Conservation (phyloP, 2,113 vertebrate species). For the Alouatta palliata region DNA sequence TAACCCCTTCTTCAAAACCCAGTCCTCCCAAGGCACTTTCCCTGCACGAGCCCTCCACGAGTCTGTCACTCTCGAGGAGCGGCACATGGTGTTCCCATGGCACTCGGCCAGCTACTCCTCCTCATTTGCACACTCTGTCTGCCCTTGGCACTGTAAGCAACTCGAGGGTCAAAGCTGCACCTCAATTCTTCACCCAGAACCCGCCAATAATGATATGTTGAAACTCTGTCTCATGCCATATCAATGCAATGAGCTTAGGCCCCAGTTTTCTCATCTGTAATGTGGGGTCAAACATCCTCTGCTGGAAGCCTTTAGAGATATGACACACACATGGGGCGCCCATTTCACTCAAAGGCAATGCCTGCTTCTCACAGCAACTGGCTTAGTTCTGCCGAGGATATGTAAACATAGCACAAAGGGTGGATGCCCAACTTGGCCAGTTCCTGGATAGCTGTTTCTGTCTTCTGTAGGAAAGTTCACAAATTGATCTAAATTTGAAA, state of each 20-base stretch:
- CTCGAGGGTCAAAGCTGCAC: not conserved
- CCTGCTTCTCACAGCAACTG: not conserved
- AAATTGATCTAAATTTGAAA: not conserved
- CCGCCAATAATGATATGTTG: not conserved
- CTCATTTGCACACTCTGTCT: not conserved
- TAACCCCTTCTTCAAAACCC: not conserved
- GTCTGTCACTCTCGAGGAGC: too few relatives aligned
- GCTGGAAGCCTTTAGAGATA: not conserved
- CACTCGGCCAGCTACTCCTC: not conserved
- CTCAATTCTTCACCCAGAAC: not conserved
- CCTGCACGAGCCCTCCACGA: not conserved
- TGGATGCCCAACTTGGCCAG: not conserved
- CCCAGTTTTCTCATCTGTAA: not conserved
- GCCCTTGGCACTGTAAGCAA: not conserved
- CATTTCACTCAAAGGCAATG: not conserved
- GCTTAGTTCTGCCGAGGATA: not conserved
- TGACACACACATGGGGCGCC: rapidly evolving
- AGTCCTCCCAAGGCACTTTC: not conserved
- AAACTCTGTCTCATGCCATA: not conserved
- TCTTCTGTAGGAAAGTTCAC: not conserved
- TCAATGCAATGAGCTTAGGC: not conserved
- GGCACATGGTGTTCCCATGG: not conserved
- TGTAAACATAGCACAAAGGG: not conserved
- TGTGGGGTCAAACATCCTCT: too few relatives aligned
- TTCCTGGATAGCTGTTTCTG: not conserved